Conservation (phyloP, 2,797 vertebrate species). For the Acrocephalus scirpaceus region DNA sequence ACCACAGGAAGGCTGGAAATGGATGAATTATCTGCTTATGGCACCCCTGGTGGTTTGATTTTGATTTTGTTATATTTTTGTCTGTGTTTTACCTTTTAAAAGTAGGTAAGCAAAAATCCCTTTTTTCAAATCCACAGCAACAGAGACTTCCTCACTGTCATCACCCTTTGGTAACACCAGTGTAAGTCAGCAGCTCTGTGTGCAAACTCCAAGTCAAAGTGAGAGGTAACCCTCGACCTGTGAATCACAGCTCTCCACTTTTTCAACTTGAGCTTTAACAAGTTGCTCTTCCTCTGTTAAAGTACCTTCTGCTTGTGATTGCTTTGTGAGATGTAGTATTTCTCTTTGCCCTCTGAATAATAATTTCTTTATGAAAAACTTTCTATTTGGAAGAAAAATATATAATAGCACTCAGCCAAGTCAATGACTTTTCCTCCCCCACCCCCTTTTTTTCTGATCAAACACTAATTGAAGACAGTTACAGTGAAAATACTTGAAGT, state of each 20-base stretch:
- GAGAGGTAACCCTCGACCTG: neutral
- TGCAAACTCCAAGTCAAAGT: neutral
- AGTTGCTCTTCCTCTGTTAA: neutral
- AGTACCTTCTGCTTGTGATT: neutral
- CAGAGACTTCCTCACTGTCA: neutral
- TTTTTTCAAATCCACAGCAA: neutral
- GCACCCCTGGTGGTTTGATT: neutral
- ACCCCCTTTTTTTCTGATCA: rapidly evolving
- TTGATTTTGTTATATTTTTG: neutral
- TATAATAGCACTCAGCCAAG: neutral
- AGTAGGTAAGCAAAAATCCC: neutral
- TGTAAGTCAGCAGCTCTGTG: neutral
- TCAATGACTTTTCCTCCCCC: rapidly evolving
- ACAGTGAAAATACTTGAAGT: neutral
- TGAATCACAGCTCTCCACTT: neutral
- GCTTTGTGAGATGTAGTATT: neutral
- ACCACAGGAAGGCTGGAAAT: neutral
- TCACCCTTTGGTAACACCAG: neutral
- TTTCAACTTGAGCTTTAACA: neutral
- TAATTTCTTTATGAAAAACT: neutral
- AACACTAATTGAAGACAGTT: neutral
- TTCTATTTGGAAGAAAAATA: neutral
- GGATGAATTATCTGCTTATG: neutral
- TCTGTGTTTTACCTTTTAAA: neutral
- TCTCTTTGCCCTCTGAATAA: neutral